Percentiles rank a stretch among this genome's conserved stretches.
Evolutionary conservation across 2,888 invertebrate genomes (phyloP).

Genomic region (Clunio marinus): DNA sequence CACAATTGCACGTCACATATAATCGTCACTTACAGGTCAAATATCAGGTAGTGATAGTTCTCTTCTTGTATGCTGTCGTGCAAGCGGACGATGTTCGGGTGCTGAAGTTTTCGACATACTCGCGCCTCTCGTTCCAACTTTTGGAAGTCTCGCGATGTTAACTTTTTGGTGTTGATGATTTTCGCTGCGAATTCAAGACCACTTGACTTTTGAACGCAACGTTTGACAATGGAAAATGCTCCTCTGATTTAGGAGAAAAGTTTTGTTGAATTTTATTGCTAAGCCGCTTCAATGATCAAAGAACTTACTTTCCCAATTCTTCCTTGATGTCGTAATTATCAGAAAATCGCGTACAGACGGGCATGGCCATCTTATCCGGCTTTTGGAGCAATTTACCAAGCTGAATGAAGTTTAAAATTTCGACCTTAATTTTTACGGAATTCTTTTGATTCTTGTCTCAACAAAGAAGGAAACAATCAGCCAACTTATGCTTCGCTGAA

Average conservation of each 20-base stretch:
- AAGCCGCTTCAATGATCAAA: too few relatives aligned
- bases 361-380: constrained; percentile 4
- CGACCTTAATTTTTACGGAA: constrained; percentile 32
- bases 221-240: constrained; percentile 93
- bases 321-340: constrained; percentile 97
- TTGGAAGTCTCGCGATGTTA: constrained; percentile 94
- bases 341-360: constrained; percentile 81
- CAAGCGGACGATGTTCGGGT: constrained; percentile 94
- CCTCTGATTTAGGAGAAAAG: constrained; percentile 54
- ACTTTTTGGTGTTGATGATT: constrained; percentile 97
- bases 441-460: background rate
- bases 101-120: constrained; percentile 95
- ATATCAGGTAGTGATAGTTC: constrained; percentile 93
- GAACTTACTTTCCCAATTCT: constrained; percentile 67
- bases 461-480: background rate
- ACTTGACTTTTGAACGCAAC: constrained; percentile 93
- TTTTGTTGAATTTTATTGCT: constrained; percentile 78
- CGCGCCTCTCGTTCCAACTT: constrained; percentile 94
- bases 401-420: constrained; percentile 28
- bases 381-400: constrained; percentile 37
- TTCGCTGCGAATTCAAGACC: constrained; percentile 96
- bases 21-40: constrained; percentile 77
- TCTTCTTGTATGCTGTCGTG: constrained; percentile 99
- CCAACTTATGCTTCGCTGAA: too few relatives aligned
- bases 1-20: constrained; percentile 54